Evolutionary conservation across 2,888 invertebrate genomes (phyloP), one percentile per base, ranked within the genome.

Genomic region (Monoplex corrugatus): DNA sequence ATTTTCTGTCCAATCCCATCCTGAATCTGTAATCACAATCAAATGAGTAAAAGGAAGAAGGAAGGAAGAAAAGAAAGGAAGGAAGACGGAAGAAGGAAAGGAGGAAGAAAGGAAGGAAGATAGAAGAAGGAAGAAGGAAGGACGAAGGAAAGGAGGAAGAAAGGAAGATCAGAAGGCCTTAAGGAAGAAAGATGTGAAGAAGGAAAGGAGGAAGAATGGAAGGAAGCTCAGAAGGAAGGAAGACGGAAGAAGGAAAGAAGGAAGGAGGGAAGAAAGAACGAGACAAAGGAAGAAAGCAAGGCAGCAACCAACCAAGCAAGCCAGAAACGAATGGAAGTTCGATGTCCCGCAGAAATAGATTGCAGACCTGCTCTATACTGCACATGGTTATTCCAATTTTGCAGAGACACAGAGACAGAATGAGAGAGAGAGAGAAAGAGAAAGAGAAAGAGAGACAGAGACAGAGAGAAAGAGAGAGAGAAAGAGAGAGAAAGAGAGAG

Each of bases 351-450:
- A n/a, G n/a, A n/a, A n/a, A n/a, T n/a, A n/a, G n/a, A n/a, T n/a
- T n/a, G n/a, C n/a, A n/a, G n/a, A n/a, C n/a, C n/a, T n/a, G n/a
- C n/a, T n/a, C n/a, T n/a, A n/a, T n/a, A n/a, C n/a, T n/a, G n/a
- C n/a, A n/a, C n/a, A n/a, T n/a, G n/a, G n/a, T n/a, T n/a, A n/a
- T n/a, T 16, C 16, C 63, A 63, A 19, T 19, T 19, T 16, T 19
- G 63, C 16, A n/a, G 82, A 82, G 38, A 40, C 38, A 40, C 28
- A 50, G 85, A 50, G 28, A 50, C 10, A 44, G 82, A 80, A 44
- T 63, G 84, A 72, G 85, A 72, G 68, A 83, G 45, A 82, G 88
- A 85, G 72, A 88, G 8, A 88, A 45, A 85, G 44, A 72, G 44
- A 68, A 32, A 84, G 84, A 84, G 35, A 88, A 45, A 83, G 68